These are phyloP conservation scores for Umimayanthus kanabou DNA, from an alignment of 92 coral and sea anemone genomes.

Conservation along the genomic window DNA sequence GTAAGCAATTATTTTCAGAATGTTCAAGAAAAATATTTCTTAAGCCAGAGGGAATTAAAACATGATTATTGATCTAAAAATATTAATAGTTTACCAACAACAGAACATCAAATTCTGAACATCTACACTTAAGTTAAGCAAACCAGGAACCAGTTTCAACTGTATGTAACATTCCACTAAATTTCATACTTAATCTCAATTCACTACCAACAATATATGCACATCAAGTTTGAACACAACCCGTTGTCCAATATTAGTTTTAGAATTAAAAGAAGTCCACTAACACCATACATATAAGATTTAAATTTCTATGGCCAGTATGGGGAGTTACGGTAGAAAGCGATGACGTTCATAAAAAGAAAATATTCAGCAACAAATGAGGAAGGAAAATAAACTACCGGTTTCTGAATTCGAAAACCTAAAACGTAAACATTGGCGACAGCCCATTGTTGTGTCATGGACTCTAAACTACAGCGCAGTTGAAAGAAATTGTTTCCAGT, in stretches of 20 bases:
- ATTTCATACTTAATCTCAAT: neutral
- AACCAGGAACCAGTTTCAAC: neutral
- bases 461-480: conserved; percentile 1
- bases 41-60: neutral
- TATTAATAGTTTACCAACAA: neutral
- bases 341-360: neutral
- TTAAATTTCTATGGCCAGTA: neutral
- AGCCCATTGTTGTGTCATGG: neutral
- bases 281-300: neutral
- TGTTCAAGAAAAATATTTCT: neutral
- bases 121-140: neutral
- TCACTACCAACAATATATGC: no score
- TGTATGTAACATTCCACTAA: neutral
- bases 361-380: neutral
- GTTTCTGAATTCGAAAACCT: neutral
- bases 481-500: neutral
- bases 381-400: neutral
- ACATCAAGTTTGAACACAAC: neutral
- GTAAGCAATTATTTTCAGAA: neutral
- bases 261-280: neutral
- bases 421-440: conserved; percentile 13
- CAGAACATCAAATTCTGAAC: neutral
- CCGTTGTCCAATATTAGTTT: neutral
- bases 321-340: neutral
- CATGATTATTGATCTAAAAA: neutral